A percentile compares a stretch with the other conserved stretches of the same genome.
Conservation (phyloP, 1,140 invertebrate genomes). For the Drosophila sturtevanti region DNA sequence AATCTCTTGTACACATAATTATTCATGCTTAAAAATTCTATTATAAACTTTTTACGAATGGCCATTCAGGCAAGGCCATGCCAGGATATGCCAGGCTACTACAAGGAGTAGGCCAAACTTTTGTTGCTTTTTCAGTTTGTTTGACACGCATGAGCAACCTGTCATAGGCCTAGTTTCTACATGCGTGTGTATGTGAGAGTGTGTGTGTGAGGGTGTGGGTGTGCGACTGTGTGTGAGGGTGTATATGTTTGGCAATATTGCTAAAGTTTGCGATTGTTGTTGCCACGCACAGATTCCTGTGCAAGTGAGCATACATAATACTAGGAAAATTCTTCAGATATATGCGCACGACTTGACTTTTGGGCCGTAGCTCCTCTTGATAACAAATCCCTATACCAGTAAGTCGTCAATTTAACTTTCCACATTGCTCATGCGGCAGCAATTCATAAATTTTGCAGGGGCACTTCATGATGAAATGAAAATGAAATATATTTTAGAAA, state of each 20-base stretch:
- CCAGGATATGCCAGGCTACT: too few relatives aligned
- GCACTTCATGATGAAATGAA: conserved; percentile 39
- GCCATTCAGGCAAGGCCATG: conserved; percentile 27
- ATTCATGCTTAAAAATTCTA: conserved; percentile 75
- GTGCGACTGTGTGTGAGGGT: neutral
- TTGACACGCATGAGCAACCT: conserved; percentile 53
- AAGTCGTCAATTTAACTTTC: neutral
- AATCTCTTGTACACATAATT: conserved; percentile 63
- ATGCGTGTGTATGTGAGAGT: neutral
- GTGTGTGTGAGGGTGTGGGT: neutral
- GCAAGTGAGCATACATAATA: conserved; percentile 64
- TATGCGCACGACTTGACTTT: conserved; percentile 46
- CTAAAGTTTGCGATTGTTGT: conserved; percentile 39
- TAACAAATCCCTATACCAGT: conserved; percentile 47
- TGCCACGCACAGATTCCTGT: conserved; percentile 66
- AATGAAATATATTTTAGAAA: neutral
- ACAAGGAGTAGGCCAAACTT: neutral
- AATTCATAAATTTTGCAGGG: conserved; percentile 29
- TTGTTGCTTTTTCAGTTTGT: conserved; percentile 23
- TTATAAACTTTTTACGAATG: conserved; percentile 61
- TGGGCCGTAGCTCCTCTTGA: neutral
- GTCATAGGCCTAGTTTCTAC: conserved; percentile 26
- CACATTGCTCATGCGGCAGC: conserved; percentile 41
- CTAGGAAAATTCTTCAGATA: conserved; percentile 26
- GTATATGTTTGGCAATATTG: conserved; percentile 11